A percentile compares a stretch with the other conserved stretches of the same genome.
Evolutionary conservation across 2,888 invertebrate genomes (phyloP).

Genomic region (Stictocephala bisonia): DNA sequence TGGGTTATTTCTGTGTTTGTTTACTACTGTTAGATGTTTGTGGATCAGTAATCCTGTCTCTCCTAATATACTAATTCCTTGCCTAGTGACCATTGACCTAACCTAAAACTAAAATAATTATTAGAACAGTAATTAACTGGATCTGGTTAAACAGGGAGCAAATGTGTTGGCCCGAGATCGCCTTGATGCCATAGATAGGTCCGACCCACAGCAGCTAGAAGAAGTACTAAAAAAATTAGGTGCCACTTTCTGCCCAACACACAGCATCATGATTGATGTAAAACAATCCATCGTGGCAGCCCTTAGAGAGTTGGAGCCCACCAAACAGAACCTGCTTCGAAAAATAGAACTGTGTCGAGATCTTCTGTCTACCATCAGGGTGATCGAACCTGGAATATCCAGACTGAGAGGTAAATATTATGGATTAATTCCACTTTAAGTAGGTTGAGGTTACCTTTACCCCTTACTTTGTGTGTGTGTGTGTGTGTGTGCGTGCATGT

Average conservation of each 20-base stretch:
- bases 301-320: constrained; percentile 63
- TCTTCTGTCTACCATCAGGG: constrained; percentile 72
- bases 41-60: too few relatives aligned
- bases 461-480: too few relatives aligned
- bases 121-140: too few relatives aligned
- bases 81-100: too few relatives aligned
- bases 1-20: too few relatives aligned
- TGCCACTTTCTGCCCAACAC: constrained; percentile 73
- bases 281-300: constrained; percentile 76
- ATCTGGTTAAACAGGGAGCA: too few relatives aligned
- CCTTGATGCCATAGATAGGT: constrained; percentile 58
- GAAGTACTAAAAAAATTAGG: constrained; percentile 66
- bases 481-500: not conserved
- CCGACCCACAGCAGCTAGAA: constrained; percentile 66
- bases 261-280: constrained; percentile 75
- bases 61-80: too few relatives aligned
- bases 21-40: too few relatives aligned
- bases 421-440: too few relatives aligned
- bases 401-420: constrained; percentile 72
- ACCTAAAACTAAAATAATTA: too few relatives aligned
- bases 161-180: constrained; percentile 16
- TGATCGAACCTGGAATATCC: constrained; percentile 78
- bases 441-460: too few relatives aligned
- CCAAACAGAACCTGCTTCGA: constrained; percentile 69
- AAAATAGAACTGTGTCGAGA: constrained; percentile 76